Conservation (phyloP, 2,113 vertebrate species). For the Cathartes aura region DNA sequence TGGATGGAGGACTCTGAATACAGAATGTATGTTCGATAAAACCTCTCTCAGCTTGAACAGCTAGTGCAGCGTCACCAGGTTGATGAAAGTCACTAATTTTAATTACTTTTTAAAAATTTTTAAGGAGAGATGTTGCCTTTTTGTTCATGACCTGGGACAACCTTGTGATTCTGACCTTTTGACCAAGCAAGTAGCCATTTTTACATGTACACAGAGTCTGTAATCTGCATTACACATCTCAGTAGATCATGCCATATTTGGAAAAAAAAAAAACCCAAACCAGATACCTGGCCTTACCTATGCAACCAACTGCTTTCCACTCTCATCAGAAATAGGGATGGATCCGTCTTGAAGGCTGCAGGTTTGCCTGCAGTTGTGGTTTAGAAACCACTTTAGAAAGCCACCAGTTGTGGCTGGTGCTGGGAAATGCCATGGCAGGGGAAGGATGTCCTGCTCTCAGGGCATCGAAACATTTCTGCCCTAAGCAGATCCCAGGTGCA, state of each 20-base stretch:
- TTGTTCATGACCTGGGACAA: not conserved
- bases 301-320: not conserved
- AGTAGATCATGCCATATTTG: not conserved
- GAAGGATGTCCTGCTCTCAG: not conserved
- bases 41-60: not conserved
- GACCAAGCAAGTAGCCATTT: not conserved
- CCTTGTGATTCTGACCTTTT: not conserved
- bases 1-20: not conserved
- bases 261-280: not conserved
- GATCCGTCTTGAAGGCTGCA: not conserved
- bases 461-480: not conserved
- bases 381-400: not conserved
- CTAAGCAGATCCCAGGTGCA: not conserved
- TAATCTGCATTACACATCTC: not conserved
- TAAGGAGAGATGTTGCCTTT: not conserved
- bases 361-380: not conserved
- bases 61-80: not conserved
- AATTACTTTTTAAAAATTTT: not conserved
- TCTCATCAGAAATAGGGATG: not conserved
- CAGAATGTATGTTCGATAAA: not conserved
- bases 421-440: not conserved
- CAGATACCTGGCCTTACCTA: not conserved
- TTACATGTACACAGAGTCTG: not conserved
- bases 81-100: not conserved
- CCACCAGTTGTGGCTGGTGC: not conserved